phyloP scores from a whole-genome alignment of 2,888 invertebrate species.

The Apamea monoglypha region DNA sequence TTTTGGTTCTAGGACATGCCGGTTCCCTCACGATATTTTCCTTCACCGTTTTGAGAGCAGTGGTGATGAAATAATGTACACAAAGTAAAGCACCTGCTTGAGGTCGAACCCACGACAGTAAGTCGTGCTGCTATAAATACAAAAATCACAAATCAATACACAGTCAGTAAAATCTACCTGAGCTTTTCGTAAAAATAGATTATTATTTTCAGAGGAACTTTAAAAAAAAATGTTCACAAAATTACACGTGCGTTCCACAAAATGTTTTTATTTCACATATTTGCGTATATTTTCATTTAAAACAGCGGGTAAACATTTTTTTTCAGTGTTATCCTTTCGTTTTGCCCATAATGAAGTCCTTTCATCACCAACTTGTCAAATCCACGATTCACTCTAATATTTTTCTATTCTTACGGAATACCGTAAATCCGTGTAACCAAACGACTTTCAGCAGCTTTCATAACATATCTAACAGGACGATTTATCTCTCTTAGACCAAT shows the following conservation, averaged over 20 bases:
- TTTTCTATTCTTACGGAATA: neutral
- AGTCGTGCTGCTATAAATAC: neutral
- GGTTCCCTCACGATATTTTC: no score
- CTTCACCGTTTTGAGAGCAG: neutral
- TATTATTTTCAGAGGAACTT: neutral
- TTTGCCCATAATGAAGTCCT: neutral
- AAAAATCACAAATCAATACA: neutral
- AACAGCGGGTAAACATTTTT: neutral
- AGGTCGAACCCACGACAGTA: no score
- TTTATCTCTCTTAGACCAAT: neutral
- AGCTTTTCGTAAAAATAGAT: neutral
- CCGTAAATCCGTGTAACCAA: neutral
- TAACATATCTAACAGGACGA: neutral
- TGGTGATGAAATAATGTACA: neutral
- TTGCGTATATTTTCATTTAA: neutral
- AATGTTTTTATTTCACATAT: neutral
- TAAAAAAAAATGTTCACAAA: neutral
- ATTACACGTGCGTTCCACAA: neutral
- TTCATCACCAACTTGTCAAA: neutral
- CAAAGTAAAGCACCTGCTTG: no score
- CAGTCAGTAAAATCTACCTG: neutral
- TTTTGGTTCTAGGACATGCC: no score
- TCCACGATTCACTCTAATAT: neutral
- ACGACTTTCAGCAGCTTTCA: constrained; percentile 4
- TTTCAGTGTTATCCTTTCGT: neutral